Base-by-base conservation (phyloP, 2,888 invertebrate species). In the Callyntrura sp. region DNA sequence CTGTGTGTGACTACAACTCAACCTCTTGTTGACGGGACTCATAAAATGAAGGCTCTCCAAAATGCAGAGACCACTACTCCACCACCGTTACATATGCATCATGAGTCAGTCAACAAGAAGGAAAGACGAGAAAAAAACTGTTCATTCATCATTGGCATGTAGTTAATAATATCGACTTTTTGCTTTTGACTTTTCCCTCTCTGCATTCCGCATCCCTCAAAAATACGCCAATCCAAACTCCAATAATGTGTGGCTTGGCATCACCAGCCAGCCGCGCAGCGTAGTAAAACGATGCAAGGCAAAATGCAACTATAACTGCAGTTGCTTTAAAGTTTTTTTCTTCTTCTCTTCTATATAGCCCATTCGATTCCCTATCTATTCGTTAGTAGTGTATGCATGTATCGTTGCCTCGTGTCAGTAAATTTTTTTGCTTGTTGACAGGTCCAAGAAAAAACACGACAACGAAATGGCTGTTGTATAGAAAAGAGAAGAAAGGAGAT, bases 351-450 rank as follows among this genome's bases (percentile, higher is more conserved):
- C n/a, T n/a, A n/a, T n/a, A n/a, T n/a, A n/a, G n/a, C n/a, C n/a
- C n/a, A n/a, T n/a, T n/a, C n/a, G n/a, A n/a, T n/a, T n/a, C n/a
- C n/a, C n/a, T n/a, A n/a, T n/a, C n/a, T n/a, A n/a, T n/a, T n/a
- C n/a, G n/a, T n/a, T n/a, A n/a, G n/a, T n/a, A n/a, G n/a, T 14
- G n/a, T 55, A 25, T 65, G 6, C 14, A 48, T 73, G 45, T 73
- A 35, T 79, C 43, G n/a, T n/a, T n/a, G 79, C 57, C 79, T 79
- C 62, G 65, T 82, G 82, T 82, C 62, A 62, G 60, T 45, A 11
- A 12, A 14, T 65, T 70, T 45, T 70, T 70, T 70, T 68, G 35
- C 43, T 62, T 82, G 82, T 82, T 82, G 82, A 65, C 65, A 82
- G 43, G 9, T 35, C 12, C 82, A 62, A 70, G 43, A 20, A 43